phyloP scores from a whole-genome alignment of 2,888 invertebrate species.

The Allygus modestus region DNA sequence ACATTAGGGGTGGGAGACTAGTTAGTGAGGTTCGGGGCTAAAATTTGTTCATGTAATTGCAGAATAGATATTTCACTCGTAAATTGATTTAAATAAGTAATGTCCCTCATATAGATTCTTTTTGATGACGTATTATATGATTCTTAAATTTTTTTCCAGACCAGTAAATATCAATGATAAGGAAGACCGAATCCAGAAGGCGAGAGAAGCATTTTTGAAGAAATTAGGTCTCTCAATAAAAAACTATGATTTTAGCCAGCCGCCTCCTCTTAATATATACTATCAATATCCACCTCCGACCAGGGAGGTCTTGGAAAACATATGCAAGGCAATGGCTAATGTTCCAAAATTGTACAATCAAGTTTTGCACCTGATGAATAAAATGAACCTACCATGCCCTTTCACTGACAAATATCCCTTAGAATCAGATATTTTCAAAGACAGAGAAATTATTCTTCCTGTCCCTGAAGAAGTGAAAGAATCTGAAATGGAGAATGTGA shows the following conservation, averaged over 20 bases:
- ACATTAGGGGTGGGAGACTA: too few species aligned
- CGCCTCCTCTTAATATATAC: slow-evolving; percentile 85
- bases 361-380: slow-evolving; percentile 95
- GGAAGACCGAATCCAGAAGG: slow-evolving; percentile 45
- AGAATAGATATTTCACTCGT: too few species aligned
- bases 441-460: slow-evolving; percentile 24
- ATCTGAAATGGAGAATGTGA: slow-evolving; percentile 69
- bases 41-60: too few species aligned
- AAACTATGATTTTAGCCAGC: slow-evolving; percentile 83
- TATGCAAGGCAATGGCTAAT: slow-evolving; percentile 84
- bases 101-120: too few species aligned
- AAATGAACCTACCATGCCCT: slow-evolving; percentile 93
- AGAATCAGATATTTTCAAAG: slow-evolving; percentile 63
- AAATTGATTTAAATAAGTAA: too few species aligned
- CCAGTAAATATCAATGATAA: slow-evolving; percentile 36
- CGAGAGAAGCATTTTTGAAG: slow-evolving; percentile 75
- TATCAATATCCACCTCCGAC: slow-evolving; percentile 91
- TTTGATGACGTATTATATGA: too few species aligned
- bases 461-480: slow-evolving; percentile 67
- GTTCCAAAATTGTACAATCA: slow-evolving; percentile 90
- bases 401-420: slow-evolving; percentile 78
- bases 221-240: slow-evolving; percentile 80
- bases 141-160: background rate
- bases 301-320: slow-evolving; percentile 85
- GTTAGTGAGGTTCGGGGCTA: too few species aligned